Evolutionary conservation across 2,888 invertebrate genomes (phyloP).

Genomic region (Brenthis daphne): DNA sequence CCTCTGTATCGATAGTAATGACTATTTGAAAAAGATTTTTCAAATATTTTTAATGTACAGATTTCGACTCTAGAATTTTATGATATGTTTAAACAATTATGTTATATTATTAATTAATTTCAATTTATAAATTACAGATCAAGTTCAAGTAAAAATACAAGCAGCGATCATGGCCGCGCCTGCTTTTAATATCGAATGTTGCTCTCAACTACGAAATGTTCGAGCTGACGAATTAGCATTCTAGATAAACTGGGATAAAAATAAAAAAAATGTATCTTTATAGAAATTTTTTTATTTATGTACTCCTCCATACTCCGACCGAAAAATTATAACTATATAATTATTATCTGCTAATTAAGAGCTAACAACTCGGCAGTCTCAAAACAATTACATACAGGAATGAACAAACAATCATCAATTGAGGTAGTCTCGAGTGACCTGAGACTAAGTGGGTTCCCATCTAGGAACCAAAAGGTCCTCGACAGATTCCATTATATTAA

Average conservation of each 20-base stretch:
- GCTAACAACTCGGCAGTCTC: slow-evolving; percentile 81
- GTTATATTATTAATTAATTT: not conserved
- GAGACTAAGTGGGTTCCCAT: slow-evolving; percentile 53
- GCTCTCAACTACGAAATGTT: slow-evolving; percentile 56
- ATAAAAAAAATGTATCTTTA: slow-evolving; percentile 50
- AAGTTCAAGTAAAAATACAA: slow-evolving; percentile 65
- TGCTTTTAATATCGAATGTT: slow-evolving; percentile 59
- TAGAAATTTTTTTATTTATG: slow-evolving; percentile 76
- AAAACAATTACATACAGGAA: slow-evolving; percentile 76
- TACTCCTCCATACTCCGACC: slow-evolving; percentile 74
- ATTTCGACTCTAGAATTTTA: too few relatives aligned
- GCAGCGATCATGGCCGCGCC: slow-evolving; percentile 70
- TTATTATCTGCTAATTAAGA: slow-evolving; percentile 76
- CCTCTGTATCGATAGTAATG: too few relatives aligned
- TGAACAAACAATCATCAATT: slow-evolving; percentile 55
- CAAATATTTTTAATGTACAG: too few relatives aligned
- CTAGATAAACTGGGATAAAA: slow-evolving; percentile 39
- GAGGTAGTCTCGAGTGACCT: slow-evolving; percentile 66
- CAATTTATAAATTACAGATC: slow-evolving; percentile 51
- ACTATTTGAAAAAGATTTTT: too few relatives aligned
- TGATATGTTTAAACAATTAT: not conserved
- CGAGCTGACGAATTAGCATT: slow-evolving; percentile 50
- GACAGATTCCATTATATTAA: slow-evolving; percentile 62
- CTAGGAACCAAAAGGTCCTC: slow-evolving; percentile 34
- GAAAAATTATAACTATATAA: slow-evolving; percentile 73